Conservation (phyloP, 2,888 invertebrate genomes). For the Tipula unca region DNA sequence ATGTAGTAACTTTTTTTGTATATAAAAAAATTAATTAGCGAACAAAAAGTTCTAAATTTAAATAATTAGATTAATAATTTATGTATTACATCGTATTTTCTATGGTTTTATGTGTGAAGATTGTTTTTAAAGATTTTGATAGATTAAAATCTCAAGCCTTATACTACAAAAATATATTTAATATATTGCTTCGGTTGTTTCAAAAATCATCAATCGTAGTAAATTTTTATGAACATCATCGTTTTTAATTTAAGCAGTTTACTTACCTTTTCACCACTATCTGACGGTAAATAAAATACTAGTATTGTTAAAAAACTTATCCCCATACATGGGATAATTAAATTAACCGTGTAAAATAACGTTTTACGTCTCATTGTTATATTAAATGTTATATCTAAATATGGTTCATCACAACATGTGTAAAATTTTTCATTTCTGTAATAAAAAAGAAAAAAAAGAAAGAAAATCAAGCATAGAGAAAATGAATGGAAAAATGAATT, state of each 20-base stretch:
- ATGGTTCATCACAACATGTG: constrained; percentile 95
- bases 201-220: not conserved
- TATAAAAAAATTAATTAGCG: not conserved
- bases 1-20: not conserved
- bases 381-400: constrained; percentile 93
- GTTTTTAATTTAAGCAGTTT: not conserved
- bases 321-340: constrained; percentile 94
- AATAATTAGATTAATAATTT: not conserved
- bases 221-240: constrained; percentile 21
- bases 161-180: not conserved
- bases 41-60: not conserved
- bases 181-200: not conserved
- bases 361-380: constrained; percentile 95
- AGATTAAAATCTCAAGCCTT: not conserved
- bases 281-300: constrained; percentile 94
- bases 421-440: constrained; percentile 84
- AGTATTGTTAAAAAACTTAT: constrained; percentile 94
- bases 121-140: not conserved
- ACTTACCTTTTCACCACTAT: constrained; percentile 93
- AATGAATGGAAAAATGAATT: not conserved
- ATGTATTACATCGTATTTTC: not conserved
- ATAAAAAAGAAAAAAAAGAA: constrained; percentile 28
- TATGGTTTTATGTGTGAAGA: not conserved
- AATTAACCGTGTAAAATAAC: constrained; percentile 92
- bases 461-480: not conserved